A percentile compares a stretch with the other conserved stretches of the same genome.
phyloP scores from a whole-genome alignment of 2,113 vertebrate species.

The Lagenorhynchus albirostris region DNA sequence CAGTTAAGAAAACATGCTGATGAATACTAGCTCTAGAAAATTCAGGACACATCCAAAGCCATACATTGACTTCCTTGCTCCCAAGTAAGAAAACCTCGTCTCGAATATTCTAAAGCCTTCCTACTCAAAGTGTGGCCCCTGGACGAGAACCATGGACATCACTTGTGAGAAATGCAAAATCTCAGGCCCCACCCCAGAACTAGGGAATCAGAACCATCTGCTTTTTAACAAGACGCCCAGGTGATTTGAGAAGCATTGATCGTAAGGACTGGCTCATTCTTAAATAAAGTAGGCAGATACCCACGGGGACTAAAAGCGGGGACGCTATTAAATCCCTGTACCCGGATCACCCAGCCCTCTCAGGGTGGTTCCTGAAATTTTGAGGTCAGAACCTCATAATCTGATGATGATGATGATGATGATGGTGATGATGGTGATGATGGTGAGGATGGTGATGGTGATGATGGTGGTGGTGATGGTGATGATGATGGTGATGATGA shows the following conservation, averaged over 20 bases:
- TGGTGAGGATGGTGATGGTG: not conserved
- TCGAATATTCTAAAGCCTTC: not conserved
- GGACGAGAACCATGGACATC: not conserved
- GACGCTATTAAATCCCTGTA: not conserved
- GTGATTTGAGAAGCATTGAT: not conserved
- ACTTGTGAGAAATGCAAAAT: not conserved
- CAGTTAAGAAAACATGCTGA: not conserved
- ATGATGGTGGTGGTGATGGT: not conserved
- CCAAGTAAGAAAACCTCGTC: not conserved
- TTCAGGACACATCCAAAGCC: not conserved
- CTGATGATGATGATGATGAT: not conserved
- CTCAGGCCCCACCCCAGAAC: not conserved
- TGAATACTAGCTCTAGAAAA: not conserved
- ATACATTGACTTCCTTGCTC: not conserved
- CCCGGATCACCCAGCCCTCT: not conserved
- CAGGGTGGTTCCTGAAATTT: not conserved
- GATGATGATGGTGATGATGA: no score
- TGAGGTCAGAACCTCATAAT: not conserved
- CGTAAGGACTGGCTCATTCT: not conserved
- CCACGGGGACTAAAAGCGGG: not conserved
- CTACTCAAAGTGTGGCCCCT: not conserved
- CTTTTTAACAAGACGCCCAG: not conserved
- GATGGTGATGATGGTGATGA: not conserved
- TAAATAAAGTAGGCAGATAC: not conserved
- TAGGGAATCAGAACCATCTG: not conserved